Evolutionary conservation across 2,888 invertebrate genomes (phyloP).

Genomic region (Drosophila glabriapex): DNA sequence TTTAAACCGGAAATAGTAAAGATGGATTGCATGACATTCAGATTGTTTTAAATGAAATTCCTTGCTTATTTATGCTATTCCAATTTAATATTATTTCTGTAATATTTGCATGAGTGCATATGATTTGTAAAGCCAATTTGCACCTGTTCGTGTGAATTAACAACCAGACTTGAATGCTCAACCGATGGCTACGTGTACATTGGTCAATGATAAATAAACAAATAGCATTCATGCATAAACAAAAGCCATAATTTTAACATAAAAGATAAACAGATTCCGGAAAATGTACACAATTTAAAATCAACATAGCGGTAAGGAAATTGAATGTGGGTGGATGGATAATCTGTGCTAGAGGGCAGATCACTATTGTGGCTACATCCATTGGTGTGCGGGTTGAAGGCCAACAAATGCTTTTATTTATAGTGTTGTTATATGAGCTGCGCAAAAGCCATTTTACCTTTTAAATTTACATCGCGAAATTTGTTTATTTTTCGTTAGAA

Average conservation of each 20-base stretch:
- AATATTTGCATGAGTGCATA: conserved; percentile 8
- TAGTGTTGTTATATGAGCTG: conserved; percentile 36
- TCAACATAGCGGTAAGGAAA: background rate
- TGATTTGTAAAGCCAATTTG: conserved; percentile 7
- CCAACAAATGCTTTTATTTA: conserved; percentile 18
- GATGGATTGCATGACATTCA: background rate
- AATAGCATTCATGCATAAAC: conserved; percentile 5
- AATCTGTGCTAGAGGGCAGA: conserved; percentile 3
- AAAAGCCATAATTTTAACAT: conserved; percentile 5
- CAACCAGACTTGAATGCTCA: conserved; percentile 24
- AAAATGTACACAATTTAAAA: conserved; percentile 29
- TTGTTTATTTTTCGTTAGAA: background rate
- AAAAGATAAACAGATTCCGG: conserved; percentile 25
- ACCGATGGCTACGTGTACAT: conserved; percentile 9
- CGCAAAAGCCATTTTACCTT: conserved; percentile 17
- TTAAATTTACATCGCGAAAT: background rate
- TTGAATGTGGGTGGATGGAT: conserved; percentile 14
- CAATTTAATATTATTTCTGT: background rate
- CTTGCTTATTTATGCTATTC: background rate
- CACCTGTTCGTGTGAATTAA: conserved; percentile 36
- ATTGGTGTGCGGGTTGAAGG: conserved; percentile 13
- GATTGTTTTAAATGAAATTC: background rate
- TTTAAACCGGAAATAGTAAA: background rate
- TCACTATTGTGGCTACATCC: background rate
- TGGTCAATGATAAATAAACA: conserved; percentile 60